Evolutionary conservation across 2,888 invertebrate genomes (phyloP).

Genomic region (Oegoconia quadripuncta): DNA sequence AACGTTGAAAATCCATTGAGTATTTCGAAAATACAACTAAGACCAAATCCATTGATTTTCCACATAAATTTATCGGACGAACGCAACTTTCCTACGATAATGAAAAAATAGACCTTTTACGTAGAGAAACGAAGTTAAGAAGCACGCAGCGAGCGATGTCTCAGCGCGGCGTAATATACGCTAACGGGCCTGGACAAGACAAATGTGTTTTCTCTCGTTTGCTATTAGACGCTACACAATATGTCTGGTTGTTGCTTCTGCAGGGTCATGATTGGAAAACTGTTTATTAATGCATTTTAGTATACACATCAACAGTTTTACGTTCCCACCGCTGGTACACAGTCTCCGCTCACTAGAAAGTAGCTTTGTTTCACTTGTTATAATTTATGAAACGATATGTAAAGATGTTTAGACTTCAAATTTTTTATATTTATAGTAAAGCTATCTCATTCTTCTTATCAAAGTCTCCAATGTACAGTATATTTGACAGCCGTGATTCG

Average conservation of each 20-base stretch:
- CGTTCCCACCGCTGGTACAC: too few species aligned
- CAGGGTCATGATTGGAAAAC: constrained; percentile 61
- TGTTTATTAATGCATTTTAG: constrained; percentile 53
- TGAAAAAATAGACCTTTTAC: constrained; percentile 2
- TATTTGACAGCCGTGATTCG: too few species aligned
- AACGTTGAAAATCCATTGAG: too few species aligned
- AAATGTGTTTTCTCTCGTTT: constrained; percentile 76
- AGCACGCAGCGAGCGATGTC: constrained; percentile 66
- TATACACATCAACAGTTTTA: constrained; percentile 13
- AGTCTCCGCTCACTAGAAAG: too few species aligned
- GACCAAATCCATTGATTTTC: neutral
- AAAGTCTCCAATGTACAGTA: too few species aligned
- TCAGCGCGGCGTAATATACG: constrained; percentile 70
- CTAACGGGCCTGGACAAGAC: constrained; percentile 76
- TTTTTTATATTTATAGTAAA: too few species aligned
- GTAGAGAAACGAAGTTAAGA: constrained; percentile 52
- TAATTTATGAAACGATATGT: too few species aligned
- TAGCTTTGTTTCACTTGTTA: too few species aligned
- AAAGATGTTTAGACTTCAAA: too few species aligned
- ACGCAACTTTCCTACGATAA: neutral
- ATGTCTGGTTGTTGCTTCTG: constrained; percentile 31
- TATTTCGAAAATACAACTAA: neutral
- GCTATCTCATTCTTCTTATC: too few species aligned
- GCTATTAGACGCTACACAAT: constrained; percentile 59
- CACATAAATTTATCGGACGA: neutral